Evolutionary conservation across 2,888 invertebrate species (phyloP), one percentile per base, ranked within the genome.

Genomic region (Ormyrus nitidulus): DNA sequence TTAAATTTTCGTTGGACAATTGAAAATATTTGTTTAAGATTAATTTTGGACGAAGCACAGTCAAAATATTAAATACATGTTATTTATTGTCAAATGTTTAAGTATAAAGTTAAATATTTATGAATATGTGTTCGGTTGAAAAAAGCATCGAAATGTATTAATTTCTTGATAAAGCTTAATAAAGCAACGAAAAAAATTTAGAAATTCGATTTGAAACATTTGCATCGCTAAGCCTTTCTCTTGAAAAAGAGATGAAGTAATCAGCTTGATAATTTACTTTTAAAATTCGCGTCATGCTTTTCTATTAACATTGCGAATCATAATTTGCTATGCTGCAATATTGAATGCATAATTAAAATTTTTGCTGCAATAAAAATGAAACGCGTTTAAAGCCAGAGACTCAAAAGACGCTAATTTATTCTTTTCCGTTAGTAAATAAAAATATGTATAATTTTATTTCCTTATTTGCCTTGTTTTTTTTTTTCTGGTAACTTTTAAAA

Each of bases 191-290:
- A 34, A 34, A 34, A 34, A 34, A 34, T 34, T 2, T 34, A 34
- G 34, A 34, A 34, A 34, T 34, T 34, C 34, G 34, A 34, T 44
- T 19, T 51, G 64, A 64, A 69, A 70, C 3, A 70, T 70, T 69
- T 79, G 70, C 59, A 70, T 64, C 68, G 64, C 7, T 19, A 6
- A 6, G 58, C 11, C 11, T 11, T 51, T 62, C 19, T 48, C 8
- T 13, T 65, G 34, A 34, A 64, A 53, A 70, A 65, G 19, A 13
- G 61, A 66, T 73, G 8, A 79, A 66, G 61, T 68, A 72, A 74
- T 74, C 64, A 58, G 79, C 79, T 79, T 79, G 51, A 13, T 70
- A 68, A 44, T 64, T 49, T 56, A 8, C 65, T 46, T 34, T 46
- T 79, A 54, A 64, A 34, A 74, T 64, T 19, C 51, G 56, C 46